Percentiles rank a stretch among this genome's conserved stretches.
These are phyloP conservation scores for Ptychobarbus kaznakovi DNA, from an alignment of 2,797 vertebrate species.

Conservation along the genomic window DNA sequence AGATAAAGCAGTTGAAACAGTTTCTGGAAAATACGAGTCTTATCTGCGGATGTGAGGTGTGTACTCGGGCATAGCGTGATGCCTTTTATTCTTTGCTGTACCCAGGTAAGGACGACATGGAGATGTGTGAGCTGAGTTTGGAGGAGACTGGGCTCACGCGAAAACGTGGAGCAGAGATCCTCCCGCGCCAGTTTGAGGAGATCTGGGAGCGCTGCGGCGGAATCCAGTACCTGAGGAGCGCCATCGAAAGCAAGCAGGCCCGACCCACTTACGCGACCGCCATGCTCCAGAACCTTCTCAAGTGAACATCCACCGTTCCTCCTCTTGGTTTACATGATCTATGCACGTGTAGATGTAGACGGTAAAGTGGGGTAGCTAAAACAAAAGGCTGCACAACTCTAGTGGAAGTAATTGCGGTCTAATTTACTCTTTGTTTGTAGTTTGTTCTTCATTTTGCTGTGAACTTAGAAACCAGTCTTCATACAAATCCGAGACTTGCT, in stretches of 20 bases:
- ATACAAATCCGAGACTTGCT: slow-evolving; percentile 48
- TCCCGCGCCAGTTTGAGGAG: slow-evolving; percentile 95
- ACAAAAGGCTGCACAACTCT: slow-evolving; percentile 62
- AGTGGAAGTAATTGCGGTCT: slow-evolving; percentile 11
- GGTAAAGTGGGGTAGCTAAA: slow-evolving; percentile 27
- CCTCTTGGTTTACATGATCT: slow-evolving; percentile 26
- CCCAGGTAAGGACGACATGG: slow-evolving; percentile 97
- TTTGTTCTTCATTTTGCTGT: slow-evolving; percentile 60
- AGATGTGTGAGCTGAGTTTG: slow-evolving; percentile 98
- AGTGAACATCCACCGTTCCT: slow-evolving; percentile 72
- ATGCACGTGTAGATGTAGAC: slow-evolving; percentile 27
- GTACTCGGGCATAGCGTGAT: background rate
- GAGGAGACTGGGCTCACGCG: slow-evolving; percentile 97
- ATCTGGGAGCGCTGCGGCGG: slow-evolving; percentile 98
- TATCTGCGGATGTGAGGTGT: background rate
- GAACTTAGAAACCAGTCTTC: slow-evolving; percentile 46
- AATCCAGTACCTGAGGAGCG: slow-evolving; percentile 93
- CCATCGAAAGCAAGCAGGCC: slow-evolving; percentile 95
- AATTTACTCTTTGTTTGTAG: slow-evolving; percentile 49
- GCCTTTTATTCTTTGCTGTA: slow-evolving; percentile 12
- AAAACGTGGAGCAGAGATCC: slow-evolving; percentile 95
- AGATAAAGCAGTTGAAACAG: background rate
- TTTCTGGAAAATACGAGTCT: background rate
- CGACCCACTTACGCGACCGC: slow-evolving; percentile 95
- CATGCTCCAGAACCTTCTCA: slow-evolving; percentile 94